Conservation (phyloP, 1,140 invertebrate species). For the Neodiprion lecontei region DNA sequence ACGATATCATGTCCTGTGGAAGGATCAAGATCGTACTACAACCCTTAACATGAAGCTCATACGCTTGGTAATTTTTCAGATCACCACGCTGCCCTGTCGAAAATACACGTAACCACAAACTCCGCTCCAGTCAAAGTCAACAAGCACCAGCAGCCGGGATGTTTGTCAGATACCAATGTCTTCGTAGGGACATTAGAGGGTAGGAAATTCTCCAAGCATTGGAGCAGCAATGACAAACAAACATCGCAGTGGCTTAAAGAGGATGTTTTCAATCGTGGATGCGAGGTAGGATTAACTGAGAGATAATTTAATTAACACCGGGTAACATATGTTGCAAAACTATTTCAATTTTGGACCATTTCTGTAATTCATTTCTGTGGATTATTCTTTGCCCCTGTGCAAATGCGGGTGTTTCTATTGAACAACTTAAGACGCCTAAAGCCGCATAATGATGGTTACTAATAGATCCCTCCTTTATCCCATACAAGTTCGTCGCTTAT, state of each 20-base stretch:
- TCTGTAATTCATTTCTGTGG: too few species aligned
- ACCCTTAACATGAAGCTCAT: background rate
- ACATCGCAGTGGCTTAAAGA: conserved; percentile 34
- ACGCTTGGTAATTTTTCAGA: background rate
- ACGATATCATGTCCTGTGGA: too few species aligned
- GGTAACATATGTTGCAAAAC: too few species aligned
- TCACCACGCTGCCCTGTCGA: background rate
- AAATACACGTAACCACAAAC: background rate
- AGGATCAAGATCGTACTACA: too few species aligned
- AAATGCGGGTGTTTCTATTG: too few species aligned
- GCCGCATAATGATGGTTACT: too few species aligned
- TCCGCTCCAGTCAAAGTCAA: background rate
- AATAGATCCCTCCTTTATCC: too few species aligned
- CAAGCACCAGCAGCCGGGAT: background rate
- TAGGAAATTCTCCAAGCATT: background rate
- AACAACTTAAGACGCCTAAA: too few species aligned
- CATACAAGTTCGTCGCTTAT: too few species aligned
- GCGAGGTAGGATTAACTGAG: conserved; percentile 19
- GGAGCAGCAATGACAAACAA: conserved; percentile 26
- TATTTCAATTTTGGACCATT: too few species aligned
- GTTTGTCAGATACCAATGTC: background rate
- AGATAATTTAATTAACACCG: background rate
- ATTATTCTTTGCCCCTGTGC: too few species aligned
- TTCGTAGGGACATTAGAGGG: background rate
- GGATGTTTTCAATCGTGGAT: conserved; percentile 28